Evolutionary conservation across 2,888 invertebrate genomes (phyloP), one percentile per base, ranked within the genome.

Genomic region (Cataglyphis cursor): DNA sequence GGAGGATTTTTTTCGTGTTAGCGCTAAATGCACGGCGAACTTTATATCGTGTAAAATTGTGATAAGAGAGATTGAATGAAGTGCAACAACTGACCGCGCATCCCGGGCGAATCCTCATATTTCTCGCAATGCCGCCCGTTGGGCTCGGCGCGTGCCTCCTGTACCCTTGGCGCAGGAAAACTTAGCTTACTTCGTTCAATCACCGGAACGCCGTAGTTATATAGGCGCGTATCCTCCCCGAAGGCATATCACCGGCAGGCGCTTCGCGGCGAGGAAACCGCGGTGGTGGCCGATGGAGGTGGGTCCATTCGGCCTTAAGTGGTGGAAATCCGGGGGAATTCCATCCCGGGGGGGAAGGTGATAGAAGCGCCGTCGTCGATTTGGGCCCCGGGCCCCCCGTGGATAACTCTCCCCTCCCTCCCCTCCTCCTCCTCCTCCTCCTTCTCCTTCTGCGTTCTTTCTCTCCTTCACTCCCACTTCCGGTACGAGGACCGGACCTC

Each of bases 141-240:
- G 93, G 93, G 91, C 91, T 92, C 90, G 92, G 92, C 91, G 91
- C 92, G 92, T 92, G 90, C 89, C 51, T 92, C 88, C 93, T 89
- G 92, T 92, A 93, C 92, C 93, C 94, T 92, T 91, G 92, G 87
- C 92, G 91, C 92, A 93, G 93, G 93, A 92, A 94, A 94, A 93
- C 94, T 93, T 93, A 92, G 92, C 90, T 93, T 91, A 95, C 94
- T 95, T 94, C 92, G 93, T 90, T 91, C 94, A 95, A 95, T 95
- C 92, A 94, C 93, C 92, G 94, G 93, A 95, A 95, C 94, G 93
- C 86, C 93, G 93, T 90, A 88, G 95, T 95, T 95, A 93, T 95
- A 95, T 95, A 95, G 94, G 94, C 92, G 91, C 94, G 94, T 92
- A 93, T 94, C 92, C 93, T 94, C 93, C 94, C 93, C 92, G 72